Conservation (phyloP, 2,113 vertebrate genomes). For the Neodon shergylaensis region DNA sequence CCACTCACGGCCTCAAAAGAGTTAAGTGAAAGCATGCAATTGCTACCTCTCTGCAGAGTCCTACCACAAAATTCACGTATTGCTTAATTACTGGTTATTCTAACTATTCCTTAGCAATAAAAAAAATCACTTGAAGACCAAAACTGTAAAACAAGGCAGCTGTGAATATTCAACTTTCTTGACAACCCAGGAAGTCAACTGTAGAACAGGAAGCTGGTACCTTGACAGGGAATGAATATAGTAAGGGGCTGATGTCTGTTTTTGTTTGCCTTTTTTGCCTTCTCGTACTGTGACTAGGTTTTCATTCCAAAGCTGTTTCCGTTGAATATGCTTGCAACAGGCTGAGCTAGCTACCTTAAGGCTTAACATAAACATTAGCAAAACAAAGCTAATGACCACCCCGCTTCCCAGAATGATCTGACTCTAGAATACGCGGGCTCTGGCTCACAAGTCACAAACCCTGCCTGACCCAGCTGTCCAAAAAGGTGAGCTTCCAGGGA, state of each 20-base stretch:
- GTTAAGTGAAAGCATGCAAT: not conserved
- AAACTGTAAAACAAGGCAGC: not conserved
- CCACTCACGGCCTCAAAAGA: not conserved
- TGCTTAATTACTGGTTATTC: not conserved
- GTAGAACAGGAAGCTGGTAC: not conserved
- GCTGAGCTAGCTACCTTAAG: conserved; percentile 32
- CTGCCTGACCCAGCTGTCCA: not conserved
- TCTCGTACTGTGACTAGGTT: not conserved
- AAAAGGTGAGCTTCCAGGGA: not conserved
- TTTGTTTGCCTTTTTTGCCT: not conserved
- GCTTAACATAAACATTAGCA: not conserved
- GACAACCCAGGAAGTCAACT: not conserved
- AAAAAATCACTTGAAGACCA: not conserved
- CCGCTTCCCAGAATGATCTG: not conserved
- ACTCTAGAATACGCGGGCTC: not conserved
- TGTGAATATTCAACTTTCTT: not conserved
- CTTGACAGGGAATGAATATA: not conserved
- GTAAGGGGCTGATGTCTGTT: not conserved
- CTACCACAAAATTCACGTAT: conserved; percentile 23
- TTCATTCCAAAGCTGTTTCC: not conserved
- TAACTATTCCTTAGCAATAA: conserved; percentile 15
- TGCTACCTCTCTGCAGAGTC: not conserved
- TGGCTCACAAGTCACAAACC: not conserved
- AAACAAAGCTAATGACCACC: not conserved
- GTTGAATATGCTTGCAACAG: not conserved